A percentile compares a stretch with the other conserved stretches of the same genome.
Conservation (phyloP, 1,140 invertebrate genomes). For the Amphibalanus amphitrite region DNA sequence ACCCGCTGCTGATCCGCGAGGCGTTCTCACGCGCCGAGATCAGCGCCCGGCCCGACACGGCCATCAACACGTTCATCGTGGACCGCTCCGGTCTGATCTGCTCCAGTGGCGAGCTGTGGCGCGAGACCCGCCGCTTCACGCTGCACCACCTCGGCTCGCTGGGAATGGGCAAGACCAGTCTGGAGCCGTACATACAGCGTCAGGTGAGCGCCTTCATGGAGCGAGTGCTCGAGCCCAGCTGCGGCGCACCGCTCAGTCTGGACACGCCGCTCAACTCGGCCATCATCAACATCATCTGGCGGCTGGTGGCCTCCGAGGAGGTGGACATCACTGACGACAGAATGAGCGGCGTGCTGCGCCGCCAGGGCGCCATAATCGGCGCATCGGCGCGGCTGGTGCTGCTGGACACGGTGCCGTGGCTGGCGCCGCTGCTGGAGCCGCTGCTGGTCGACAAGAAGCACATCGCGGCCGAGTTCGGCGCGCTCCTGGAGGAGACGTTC, state of each 20-base stretch:
- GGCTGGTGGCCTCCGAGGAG: conserved; percentile 32
- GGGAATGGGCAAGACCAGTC: background rate
- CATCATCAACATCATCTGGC: conserved; percentile 58
- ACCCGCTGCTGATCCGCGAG: conserved; percentile 62
- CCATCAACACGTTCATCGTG: conserved; percentile 24
- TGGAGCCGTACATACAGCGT: background rate
- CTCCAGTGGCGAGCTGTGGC: background rate
- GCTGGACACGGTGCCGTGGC: background rate
- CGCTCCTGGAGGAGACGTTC: background rate
- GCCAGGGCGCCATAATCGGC: too few relatives aligned
- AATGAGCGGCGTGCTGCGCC: too few relatives aligned
- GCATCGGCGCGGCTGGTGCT: background rate
- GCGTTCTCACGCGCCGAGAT: conserved; percentile 68
- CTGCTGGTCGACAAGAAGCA: background rate
- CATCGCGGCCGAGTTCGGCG: background rate
- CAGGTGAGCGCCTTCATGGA: background rate
- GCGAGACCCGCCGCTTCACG: background rate
- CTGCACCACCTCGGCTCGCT: background rate
- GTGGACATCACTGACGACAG: background rate
- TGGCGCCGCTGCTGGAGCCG: too few relatives aligned
- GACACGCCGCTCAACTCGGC: conserved; percentile 11
- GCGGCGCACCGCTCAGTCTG: background rate
- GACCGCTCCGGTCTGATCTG: background rate
- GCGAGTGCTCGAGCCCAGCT: background rate
- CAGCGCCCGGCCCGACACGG: conserved; percentile 61